Percentiles rank a stretch among this genome's conserved stretches.
Evolutionary conservation across 2,113 vertebrate species (phyloP).

Genomic region (Leucopsar rothschildi): DNA sequence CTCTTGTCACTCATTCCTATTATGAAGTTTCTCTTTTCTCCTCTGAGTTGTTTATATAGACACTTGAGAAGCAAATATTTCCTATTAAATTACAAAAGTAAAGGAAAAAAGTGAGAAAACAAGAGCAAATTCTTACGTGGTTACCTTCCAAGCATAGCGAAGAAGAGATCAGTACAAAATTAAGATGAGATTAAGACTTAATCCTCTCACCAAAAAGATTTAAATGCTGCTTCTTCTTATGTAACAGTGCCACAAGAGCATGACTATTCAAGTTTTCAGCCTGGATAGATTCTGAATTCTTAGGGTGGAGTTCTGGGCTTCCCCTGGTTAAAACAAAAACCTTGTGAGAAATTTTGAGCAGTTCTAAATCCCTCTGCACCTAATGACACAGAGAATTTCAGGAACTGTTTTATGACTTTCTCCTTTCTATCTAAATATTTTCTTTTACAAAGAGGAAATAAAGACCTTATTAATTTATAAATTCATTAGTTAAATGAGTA

Average conservation of each 20-base stretch:
- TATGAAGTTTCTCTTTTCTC: not conserved
- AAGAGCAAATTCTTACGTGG: not conserved
- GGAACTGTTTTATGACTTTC: not conserved
- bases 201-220: not conserved
- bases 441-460: not conserved
- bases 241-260: not conserved
- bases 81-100: not conserved
- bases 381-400: not conserved
- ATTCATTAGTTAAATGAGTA: not conserved
- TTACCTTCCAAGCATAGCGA: not conserved
- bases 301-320: not conserved
- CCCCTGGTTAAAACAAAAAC: not conserved
- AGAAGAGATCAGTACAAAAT: not conserved
- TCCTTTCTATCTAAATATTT: not conserved
- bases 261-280: not conserved
- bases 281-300: not conserved
- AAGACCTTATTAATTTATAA: not conserved
- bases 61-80: not conserved
- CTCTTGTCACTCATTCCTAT: not conserved
- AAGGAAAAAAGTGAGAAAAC: not conserved
- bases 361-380: not conserved
- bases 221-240: not conserved
- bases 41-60: not conserved
- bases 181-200: not conserved
- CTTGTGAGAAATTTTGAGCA: not conserved